Evolutionary conservation across 2,888 invertebrate genomes (phyloP), one percentile per base, ranked within the genome.

Genomic region (Therioaphis trifolii): DNA sequence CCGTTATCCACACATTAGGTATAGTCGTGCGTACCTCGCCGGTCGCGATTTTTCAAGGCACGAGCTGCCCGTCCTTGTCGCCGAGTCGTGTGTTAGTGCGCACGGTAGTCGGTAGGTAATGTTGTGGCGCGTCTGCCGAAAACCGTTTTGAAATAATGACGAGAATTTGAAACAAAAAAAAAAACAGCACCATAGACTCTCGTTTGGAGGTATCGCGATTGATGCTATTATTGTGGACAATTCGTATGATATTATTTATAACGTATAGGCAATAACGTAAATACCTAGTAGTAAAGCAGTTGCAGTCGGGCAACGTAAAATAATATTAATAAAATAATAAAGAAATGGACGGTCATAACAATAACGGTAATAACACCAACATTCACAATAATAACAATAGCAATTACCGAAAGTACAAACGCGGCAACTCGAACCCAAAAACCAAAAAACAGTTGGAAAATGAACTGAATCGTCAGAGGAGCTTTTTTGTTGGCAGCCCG

Each of bases 391-490:
- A 46, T 15, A 29, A n/a, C 24, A 35, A 49, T 18, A 82, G 24
- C 40, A 74, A 66, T 21, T 35, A 35, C 52, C 49, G 74, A 12
- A 82, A 74, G 21, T 66, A 63, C 74, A 74, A 74, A 61, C 72
- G 80, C 14, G 52, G 40, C 63, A 66, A 74, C 35, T 21, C 74
- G 21, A 80, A 46, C 18, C 21, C 58, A 35, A 82, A 82, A 40
- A 66, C 52, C 24, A 82, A 74, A 74, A 82, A 82, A 63, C 82
- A 82, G 24, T 52, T 82, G 40, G 82, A 82, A 66, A 82, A 82
- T 27, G 82, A 82, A 27, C n/a, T 82, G 46, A 74, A 82, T 14
- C 82, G 82, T 0, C 82, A 82, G 27, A 46, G 82, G 27, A 82
- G 82, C n/a, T 82, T 82, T 52, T 82, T 66, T 40, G 82, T 74